These are phyloP conservation scores for Oreohelix idahoensis DNA, from an alignment of 1,140 invertebrate genomes.

Conservation along the genomic window DNA sequence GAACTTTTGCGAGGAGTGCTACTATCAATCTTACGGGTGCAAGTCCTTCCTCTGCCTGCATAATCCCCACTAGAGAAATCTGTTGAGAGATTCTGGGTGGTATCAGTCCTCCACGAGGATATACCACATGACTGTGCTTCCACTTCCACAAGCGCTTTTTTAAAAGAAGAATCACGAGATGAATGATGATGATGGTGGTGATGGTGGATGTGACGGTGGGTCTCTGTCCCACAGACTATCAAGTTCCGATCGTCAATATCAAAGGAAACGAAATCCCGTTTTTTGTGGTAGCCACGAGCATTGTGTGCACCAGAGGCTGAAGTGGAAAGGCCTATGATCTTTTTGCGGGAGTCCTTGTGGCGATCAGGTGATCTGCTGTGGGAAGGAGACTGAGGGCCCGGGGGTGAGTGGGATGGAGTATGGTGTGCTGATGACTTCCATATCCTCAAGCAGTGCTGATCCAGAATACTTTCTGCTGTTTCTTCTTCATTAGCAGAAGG, in stretches of 20 bases:
- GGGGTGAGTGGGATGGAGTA: slow-evolving; percentile 79
- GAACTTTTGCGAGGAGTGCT: slow-evolving; percentile 58
- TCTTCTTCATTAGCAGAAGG: slow-evolving; percentile 66
- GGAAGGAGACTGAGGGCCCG: slow-evolving; percentile 78
- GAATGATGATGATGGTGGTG: slow-evolving; percentile 71
- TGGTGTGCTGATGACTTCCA: slow-evolving; percentile 83
- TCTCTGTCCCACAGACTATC: slow-evolving; percentile 51
- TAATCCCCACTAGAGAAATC: slow-evolving; percentile 44
- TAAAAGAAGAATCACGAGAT: slow-evolving; percentile 47
- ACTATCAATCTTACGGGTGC: slow-evolving; percentile 39
- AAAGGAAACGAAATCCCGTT: slow-evolving; percentile 58
- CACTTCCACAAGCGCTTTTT: slow-evolving; percentile 56
- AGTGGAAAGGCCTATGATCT: not conserved
- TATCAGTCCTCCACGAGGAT: slow-evolving; percentile 1
- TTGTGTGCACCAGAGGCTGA: not conserved
- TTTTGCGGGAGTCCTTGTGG: slow-evolving; percentile 22
- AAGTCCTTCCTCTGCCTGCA: slow-evolving; percentile 50
- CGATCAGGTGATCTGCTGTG: slow-evolving; percentile 74
- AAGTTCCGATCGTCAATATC: slow-evolving; percentile 65
- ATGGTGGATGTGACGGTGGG: slow-evolving; percentile 67
- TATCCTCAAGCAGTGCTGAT: slow-evolving; percentile 91
- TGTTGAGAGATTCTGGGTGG: slow-evolving; percentile 23
- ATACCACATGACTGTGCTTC: slow-evolving; percentile 54
- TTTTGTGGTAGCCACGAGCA: slow-evolving; percentile 43
- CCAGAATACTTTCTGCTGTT: slow-evolving; percentile 84